phyloP scores from a whole-genome alignment of 2,797 vertebrate species.

The Strix occidentalis region DNA sequence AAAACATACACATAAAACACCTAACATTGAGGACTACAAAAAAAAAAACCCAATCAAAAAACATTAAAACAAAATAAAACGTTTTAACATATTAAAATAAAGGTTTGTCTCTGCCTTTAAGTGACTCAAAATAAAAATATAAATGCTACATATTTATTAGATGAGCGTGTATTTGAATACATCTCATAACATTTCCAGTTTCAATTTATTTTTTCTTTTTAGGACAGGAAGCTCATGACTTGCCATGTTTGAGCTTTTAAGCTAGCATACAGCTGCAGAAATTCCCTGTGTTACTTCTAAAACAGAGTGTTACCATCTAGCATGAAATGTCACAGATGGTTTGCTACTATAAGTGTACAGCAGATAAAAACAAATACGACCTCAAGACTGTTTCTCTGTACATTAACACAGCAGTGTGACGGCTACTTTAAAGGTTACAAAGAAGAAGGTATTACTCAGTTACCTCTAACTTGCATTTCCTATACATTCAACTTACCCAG shows the following conservation, averaged over 20 bases:
- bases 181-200: neutral
- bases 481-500: neutral
- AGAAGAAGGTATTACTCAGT: neutral
- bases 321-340: neutral
- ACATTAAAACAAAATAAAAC: neutral
- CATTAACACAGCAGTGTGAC: neutral
- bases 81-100: neutral
- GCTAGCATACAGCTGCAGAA: neutral
- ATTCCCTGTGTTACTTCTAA: neutral
- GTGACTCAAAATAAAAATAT: neutral
- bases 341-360: neutral
- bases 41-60: neutral
- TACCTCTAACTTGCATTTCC: neutral
- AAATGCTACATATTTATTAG: neutral
- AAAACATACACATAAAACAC: neutral
- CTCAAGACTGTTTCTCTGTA: neutral
- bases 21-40: neutral
- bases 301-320: neutral
- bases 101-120: neutral
- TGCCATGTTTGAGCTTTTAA: neutral
- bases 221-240: neutral
- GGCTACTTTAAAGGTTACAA: neutral
- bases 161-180: neutral
- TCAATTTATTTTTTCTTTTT: neutral
- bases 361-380: conserved; percentile 27